Percentiles rank a stretch among this genome's conserved stretches.
These are phyloP conservation scores for Ennomos quercinarius DNA, from an alignment of 2,888 invertebrate genomes.

Conservation along the genomic window DNA sequence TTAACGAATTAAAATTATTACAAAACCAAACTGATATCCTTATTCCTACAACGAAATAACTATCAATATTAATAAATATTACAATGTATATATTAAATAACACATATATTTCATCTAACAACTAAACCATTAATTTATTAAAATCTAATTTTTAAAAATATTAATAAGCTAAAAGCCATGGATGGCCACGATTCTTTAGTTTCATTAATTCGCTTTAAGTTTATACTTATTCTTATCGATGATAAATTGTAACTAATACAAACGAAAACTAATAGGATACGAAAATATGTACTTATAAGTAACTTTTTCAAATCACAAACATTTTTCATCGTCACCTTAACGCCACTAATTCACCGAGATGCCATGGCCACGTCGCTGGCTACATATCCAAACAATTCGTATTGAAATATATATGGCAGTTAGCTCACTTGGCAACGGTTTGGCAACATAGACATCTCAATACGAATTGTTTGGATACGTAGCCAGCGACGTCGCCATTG, in stretches of 20 bases:
- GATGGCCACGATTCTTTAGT: slow-evolving; percentile 20
- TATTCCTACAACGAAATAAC: slow-evolving; percentile 17
- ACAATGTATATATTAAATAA: slow-evolving; percentile 7
- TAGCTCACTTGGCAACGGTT: too few species aligned
- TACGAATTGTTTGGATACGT: too few species aligned
- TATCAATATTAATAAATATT: slow-evolving; percentile 13
- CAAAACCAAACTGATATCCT: slow-evolving; percentile 16
- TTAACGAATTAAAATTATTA: slow-evolving; percentile 13
- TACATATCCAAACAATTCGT: too few species aligned
- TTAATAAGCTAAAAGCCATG: slow-evolving; percentile 12
- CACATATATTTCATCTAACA: slow-evolving; percentile 8
- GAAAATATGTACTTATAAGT: slow-evolving; percentile 24
- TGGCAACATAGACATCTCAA: too few species aligned
- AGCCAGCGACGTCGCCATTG: too few species aligned
- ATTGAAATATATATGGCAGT: too few species aligned
- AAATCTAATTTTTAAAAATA: background rate
- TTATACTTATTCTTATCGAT: slow-evolving; percentile 4
- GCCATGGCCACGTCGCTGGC: too few species aligned
- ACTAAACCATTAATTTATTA: slow-evolving; percentile 6
- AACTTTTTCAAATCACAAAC: slow-evolving; percentile 40
- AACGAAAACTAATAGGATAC: slow-evolving; percentile 36
- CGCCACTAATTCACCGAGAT: too few species aligned
- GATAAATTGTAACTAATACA: slow-evolving; percentile 19
- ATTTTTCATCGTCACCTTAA: slow-evolving; percentile 19
- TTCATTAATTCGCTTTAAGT: slow-evolving; percentile 1